Conservation (phyloP, 2,113 vertebrate genomes). For the Heliornis fulica region DNA sequence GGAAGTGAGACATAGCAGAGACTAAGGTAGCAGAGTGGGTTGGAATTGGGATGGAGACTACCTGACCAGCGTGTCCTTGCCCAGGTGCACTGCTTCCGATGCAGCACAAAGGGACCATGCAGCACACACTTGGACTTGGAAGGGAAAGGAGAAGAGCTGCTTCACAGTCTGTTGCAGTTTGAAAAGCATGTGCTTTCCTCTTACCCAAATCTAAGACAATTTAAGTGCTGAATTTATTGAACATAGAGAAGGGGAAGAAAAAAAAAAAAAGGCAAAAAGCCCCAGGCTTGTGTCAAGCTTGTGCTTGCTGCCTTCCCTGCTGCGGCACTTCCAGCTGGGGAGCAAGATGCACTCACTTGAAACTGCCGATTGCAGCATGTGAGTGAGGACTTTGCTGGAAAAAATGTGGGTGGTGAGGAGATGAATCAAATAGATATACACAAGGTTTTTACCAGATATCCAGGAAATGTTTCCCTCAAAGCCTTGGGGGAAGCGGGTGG, state of each 20-base stretch:
- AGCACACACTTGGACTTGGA: accelerated
- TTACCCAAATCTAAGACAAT: neutral
- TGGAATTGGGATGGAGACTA: neutral
- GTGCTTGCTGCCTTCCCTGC: accelerated
- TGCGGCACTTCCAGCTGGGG: neutral
- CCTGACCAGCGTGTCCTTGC: neutral
- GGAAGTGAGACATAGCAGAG: neutral
- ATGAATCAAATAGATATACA: neutral
- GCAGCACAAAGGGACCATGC: accelerated
- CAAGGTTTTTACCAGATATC: neutral
- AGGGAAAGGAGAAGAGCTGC: neutral
- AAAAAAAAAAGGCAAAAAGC: no score
- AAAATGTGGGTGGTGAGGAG: neutral
- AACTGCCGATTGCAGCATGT: neutral
- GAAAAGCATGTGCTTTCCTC: neutral
- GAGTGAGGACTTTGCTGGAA: neutral
- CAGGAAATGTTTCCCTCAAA: neutral
- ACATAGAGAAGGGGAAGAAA: neutral
- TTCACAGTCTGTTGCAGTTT: neutral
- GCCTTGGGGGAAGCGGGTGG: neutral
- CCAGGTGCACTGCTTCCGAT: accelerated
- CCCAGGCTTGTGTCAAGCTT: no score
- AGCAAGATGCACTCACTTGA: neutral
- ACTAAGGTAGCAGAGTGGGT: neutral
- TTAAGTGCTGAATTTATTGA: neutral